These are phyloP conservation scores for Stigmatopora argus DNA, from an alignment of 2,113 vertebrate species.

Conservation along the genomic window DNA sequence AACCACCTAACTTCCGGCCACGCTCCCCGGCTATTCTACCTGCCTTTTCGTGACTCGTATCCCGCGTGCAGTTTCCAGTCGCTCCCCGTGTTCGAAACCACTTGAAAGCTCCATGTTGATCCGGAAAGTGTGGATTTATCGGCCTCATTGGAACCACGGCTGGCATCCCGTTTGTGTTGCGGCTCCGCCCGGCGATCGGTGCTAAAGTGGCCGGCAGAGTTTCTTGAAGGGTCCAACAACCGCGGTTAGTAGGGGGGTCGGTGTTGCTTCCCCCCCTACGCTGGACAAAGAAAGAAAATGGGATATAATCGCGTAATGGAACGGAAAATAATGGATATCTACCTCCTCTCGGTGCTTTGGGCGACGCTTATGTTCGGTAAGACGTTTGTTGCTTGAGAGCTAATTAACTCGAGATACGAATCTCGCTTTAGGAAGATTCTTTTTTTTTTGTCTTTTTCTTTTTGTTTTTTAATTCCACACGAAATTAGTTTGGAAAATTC, in stretches of 20 bases:
- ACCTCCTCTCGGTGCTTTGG: conserved; percentile 20
- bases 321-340: conserved; percentile 19
- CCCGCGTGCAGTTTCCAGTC: conserved; percentile 1
- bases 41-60: background rate
- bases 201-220: conserved; percentile 25
- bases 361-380: conserved; percentile 42
- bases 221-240: conserved; percentile 36
- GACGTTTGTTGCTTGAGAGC: conserved; percentile 15
- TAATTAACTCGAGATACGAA: conserved; percentile 37
- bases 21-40: conserved; percentile 13
- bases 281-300: conserved; percentile 41
- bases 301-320: background rate
- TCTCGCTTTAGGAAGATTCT: background rate
- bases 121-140: background rate
- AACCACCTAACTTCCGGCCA: conserved; percentile 55
- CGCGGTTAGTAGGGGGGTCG: conserved; percentile 30
- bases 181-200: conserved; percentile 40
- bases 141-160: conserved; percentile 7
- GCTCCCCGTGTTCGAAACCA: conserved; percentile 6
- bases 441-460: background rate
- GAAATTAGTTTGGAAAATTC: accelerated
- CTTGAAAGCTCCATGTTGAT: background rate
- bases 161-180: conserved; percentile 6
- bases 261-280: conserved; percentile 30
- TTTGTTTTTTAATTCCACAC: accelerated